Percentiles rank a stretch among this genome's conserved stretches.
phyloP scores from a whole-genome alignment of 2,888 invertebrate species.

The Acleris holmiana region DNA sequence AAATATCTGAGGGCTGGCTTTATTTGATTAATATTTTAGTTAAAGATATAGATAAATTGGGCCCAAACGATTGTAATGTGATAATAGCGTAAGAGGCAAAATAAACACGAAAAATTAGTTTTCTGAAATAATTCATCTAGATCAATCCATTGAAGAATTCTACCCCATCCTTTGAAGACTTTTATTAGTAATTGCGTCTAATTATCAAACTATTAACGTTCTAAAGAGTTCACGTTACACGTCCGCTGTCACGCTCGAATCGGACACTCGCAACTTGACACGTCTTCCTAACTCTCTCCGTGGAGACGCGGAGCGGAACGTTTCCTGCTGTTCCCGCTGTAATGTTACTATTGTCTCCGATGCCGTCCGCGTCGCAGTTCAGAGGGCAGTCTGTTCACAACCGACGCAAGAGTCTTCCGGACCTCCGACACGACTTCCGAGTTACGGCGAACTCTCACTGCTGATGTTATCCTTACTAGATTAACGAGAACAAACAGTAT shows the following conservation, averaged over 20 bases:
- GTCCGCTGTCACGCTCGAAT: slow-evolving; percentile 71
- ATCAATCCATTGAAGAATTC: no score
- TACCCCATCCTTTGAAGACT: no score
- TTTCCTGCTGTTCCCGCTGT: slow-evolving; percentile 67
- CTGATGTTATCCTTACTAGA: slow-evolving; percentile 41
- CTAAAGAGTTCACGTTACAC: slow-evolving; percentile 68
- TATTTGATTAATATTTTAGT: no score
- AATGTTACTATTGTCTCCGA: slow-evolving; percentile 64
- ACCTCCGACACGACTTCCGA: slow-evolving; percentile 64
- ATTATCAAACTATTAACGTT: slow-evolving; percentile 29
- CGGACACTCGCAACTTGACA: slow-evolving; percentile 72
- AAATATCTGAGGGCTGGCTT: no score
- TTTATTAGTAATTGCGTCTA: no score
- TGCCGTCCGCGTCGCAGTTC: slow-evolving; percentile 63
- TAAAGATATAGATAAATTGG: no score
- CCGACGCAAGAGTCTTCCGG: slow-evolving; percentile 77
- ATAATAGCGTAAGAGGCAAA: no score
- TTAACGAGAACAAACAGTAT: slow-evolving; percentile 31
- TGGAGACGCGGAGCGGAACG: slow-evolving; percentile 79
- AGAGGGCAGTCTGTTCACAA: slow-evolving; percentile 74
- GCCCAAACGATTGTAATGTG: no score
- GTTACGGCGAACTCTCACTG: slow-evolving; percentile 51
- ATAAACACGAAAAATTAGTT: no score
- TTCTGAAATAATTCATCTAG: no score
- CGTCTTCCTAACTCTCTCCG: slow-evolving; percentile 73